Conservation (phyloP, 2,888 invertebrate genomes). For the Cryptophagus acutangulus region DNA sequence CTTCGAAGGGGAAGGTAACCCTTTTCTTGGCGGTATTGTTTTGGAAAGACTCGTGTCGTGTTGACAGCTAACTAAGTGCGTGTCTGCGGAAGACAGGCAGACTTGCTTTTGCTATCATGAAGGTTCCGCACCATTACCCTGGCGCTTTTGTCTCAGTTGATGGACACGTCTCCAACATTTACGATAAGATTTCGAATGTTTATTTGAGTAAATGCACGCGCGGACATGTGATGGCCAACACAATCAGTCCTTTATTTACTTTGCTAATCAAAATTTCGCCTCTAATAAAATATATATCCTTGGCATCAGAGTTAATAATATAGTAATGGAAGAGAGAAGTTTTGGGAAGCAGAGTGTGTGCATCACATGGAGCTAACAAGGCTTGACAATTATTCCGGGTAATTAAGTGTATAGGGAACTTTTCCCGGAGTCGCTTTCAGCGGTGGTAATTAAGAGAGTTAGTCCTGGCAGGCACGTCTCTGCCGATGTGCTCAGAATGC, state of each 20-base stretch:
- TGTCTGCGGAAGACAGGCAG: conserved; percentile 41
- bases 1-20: neutral
- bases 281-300: too few species aligned
- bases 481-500: conserved; percentile 41
- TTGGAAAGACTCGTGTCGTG: conserved; percentile 20
- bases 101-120: conserved; percentile 7
- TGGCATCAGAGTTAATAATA: conserved; percentile 9
- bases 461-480: conserved; percentile 40
- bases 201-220: too few species aligned
- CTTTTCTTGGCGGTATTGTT: conserved; percentile 7
- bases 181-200: conserved; percentile 5
- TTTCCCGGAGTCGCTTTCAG: conserved; percentile 47
- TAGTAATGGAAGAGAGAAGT: conserved; percentile 4
- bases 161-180: conserved; percentile 8
- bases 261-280: too few species aligned
- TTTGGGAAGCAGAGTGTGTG: conserved; percentile 15
- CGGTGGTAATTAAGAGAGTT: conserved; percentile 54
- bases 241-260: too few species aligned
- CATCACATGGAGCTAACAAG: conserved; percentile 46
- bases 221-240: too few species aligned
- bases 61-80: conserved; percentile 44
- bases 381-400: conserved; percentile 57
- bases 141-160: conserved; percentile 28
- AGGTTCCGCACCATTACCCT: conserved; percentile 36
- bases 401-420: conserved; percentile 56